Percentiles rank a stretch among this genome's conserved stretches.
phyloP scores from a whole-genome alignment of 2,113 vertebrate species.

The Psittacus erithacus region DNA sequence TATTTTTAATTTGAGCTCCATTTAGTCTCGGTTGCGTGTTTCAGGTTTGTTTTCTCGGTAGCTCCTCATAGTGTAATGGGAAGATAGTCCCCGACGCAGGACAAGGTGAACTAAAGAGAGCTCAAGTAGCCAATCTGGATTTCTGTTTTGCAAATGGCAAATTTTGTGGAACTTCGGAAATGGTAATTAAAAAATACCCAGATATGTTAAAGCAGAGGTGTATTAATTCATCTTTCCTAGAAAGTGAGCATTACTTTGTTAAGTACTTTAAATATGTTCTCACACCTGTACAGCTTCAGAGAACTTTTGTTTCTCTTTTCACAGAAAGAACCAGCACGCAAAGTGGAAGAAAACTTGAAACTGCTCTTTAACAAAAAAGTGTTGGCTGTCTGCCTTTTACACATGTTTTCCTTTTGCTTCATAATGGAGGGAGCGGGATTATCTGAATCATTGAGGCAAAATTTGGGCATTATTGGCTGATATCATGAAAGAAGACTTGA shows the following conservation, averaged over 20 bases:
- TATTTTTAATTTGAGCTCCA: too few species aligned
- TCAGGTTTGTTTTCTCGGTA: accelerated
- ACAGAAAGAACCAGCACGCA: slow-evolving; percentile 59
- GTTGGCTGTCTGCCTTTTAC: neutral
- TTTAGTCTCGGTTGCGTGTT: neutral
- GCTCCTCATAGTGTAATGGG: accelerated
- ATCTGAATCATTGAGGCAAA: neutral
- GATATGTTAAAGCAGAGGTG: neutral
- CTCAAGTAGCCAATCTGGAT: neutral
- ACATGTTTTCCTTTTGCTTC: slow-evolving; percentile 32
- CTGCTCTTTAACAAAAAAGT: neutral
- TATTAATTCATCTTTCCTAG: neutral
- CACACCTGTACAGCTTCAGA: slow-evolving; percentile 5
- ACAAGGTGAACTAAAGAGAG: neutral
- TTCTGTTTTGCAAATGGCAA: neutral
- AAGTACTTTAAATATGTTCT: neutral
- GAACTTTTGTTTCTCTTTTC: slow-evolving; percentile 45
- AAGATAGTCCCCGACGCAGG: accelerated
- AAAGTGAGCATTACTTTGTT: neutral
- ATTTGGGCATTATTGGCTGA: neutral
- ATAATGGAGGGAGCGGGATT: slow-evolving; percentile 28
- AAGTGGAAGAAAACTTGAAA: slow-evolving; percentile 41
- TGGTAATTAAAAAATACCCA: neutral
- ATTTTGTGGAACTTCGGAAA: neutral
- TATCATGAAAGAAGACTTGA: slow-evolving; percentile 26